phyloP scores from a whole-genome alignment of 2,113 vertebrate species.

The Pseudorhombus dupliciocellatus region DNA sequence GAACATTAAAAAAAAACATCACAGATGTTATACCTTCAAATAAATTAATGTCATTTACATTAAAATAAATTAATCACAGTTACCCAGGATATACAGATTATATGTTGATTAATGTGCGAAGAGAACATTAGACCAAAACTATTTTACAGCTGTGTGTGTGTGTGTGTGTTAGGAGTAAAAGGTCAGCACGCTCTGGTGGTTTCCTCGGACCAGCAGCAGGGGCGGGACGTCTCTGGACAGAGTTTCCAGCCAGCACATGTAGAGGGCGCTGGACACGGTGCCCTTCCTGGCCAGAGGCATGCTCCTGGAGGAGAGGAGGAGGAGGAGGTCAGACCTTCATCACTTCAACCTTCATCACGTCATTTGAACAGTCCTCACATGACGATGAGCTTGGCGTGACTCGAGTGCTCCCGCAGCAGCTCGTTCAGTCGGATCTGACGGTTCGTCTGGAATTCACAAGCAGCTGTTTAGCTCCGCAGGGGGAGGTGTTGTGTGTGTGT shows the following conservation, averaged over 20 bases:
- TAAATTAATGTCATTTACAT: too few relatives aligned
- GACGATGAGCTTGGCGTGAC: constrained; percentile 93
- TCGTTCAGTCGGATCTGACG: constrained; percentile 97
- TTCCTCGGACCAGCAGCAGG: constrained; percentile 93
- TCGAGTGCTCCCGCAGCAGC: constrained; percentile 94
- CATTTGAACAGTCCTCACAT: constrained; percentile 84
- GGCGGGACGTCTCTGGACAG: constrained; percentile 93
- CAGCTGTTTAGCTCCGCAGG: background rate
- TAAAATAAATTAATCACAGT: too few relatives aligned
- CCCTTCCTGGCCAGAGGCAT: constrained; percentile 95
- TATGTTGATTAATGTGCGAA: too few relatives aligned
- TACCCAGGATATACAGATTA: too few relatives aligned
- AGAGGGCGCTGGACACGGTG: constrained; percentile 93
- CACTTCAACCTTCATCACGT: too few relatives aligned
- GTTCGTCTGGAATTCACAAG: constrained; percentile 84
- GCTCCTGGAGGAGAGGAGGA: constrained; percentile 80
- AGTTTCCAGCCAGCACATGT: constrained; percentile 97
- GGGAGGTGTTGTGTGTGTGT: background rate
- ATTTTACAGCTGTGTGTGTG: background rate
- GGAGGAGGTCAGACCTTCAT: background rate
- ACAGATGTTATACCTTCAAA: background rate
- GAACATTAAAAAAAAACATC: background rate
- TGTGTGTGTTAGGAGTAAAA: constrained; percentile 90
- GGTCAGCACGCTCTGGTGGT: constrained; percentile 98
- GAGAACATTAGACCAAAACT: too few relatives aligned